Evolutionary conservation across 2,113 vertebrate species (phyloP).

Genomic region (Cyprinodon variegatus): DNA sequence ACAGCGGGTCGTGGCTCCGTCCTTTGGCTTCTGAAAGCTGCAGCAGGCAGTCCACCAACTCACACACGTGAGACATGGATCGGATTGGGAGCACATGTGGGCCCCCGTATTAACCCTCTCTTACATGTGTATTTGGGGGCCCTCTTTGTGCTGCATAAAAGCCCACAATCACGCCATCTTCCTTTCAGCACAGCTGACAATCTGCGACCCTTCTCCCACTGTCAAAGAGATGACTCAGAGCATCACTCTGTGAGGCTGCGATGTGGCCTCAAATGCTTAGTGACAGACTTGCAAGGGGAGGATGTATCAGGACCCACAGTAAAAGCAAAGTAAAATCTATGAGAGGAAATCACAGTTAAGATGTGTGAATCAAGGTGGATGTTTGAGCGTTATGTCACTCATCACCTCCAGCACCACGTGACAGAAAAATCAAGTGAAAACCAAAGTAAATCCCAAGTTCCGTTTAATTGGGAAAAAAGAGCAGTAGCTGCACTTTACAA

Average conservation of each 20-base stretch:
- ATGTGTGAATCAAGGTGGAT: not conserved
- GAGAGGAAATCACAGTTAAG: conserved; percentile 2
- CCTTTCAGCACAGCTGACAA: conserved; percentile 37
- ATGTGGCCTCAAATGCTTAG: conserved; percentile 22
- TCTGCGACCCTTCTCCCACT: conserved; percentile 30
- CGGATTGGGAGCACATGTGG: conserved; percentile 46
- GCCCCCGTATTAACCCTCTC: conserved; percentile 17
- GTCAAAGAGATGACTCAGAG: conserved; percentile 64
- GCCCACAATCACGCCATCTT: conserved; percentile 41
- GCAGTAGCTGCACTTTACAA: conserved; percentile 18
- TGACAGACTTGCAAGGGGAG: conserved; percentile 8
- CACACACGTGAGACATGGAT: conserved; percentile 46
- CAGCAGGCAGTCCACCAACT: conserved; percentile 28
- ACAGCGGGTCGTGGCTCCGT: conserved; percentile 38
- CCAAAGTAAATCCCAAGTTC: conserved; percentile 39
- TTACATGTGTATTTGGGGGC: conserved; percentile 11
- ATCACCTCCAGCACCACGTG: conserved; percentile 30
- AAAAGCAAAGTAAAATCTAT: not conserved
- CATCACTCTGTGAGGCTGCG: conserved; percentile 14
- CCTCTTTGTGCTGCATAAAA: conserved; percentile 51
- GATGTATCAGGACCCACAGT: not conserved
- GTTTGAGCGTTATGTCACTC: conserved; percentile 5
- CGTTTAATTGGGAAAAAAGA: conserved; percentile 58
- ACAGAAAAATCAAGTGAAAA: not conserved
- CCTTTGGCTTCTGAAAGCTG: conserved; percentile 15